These are phyloP conservation scores for Pristis pectinata DNA, from an alignment of 2,797 vertebrate genomes.

Conservation along the genomic window DNA sequence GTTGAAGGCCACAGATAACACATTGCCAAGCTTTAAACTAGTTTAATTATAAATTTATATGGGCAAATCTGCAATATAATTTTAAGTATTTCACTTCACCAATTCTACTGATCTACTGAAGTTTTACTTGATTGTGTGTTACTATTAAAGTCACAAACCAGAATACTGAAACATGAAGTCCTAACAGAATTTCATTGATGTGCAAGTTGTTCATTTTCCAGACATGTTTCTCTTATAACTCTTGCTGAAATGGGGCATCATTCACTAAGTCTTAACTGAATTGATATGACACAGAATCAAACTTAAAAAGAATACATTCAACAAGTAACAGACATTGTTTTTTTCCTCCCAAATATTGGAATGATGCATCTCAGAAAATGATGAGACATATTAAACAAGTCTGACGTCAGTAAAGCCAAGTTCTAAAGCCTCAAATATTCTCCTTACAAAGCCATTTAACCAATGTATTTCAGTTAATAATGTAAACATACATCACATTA, in stretches of 20 bases:
- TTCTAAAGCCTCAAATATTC: background rate
- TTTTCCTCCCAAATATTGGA: background rate
- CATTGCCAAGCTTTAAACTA: background rate
- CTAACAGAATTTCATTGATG: background rate
- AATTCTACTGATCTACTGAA: background rate
- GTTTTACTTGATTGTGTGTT: background rate
- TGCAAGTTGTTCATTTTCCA: background rate
- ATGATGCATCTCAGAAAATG: background rate
- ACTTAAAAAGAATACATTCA: constrained; percentile 32
- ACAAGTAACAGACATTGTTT: background rate
- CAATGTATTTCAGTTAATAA: background rate
- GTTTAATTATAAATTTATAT: background rate
- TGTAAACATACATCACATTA: constrained; percentile 6
- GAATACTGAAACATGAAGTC: background rate
- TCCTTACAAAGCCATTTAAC: constrained; percentile 4
- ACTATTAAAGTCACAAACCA: background rate
- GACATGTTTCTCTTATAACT: background rate
- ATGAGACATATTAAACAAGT: no score
- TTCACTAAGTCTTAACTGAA: background rate
- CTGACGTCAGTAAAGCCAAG: background rate
- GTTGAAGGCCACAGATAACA: background rate
- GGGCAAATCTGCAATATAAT: background rate
- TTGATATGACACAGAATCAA: constrained; percentile 14
- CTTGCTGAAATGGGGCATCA: background rate
- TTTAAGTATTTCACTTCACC: background rate